A percentile compares a stretch with the other conserved stretches of the same genome.
Conservation (phyloP, 2,113 vertebrate species). For the Microcebus jonahi region DNA sequence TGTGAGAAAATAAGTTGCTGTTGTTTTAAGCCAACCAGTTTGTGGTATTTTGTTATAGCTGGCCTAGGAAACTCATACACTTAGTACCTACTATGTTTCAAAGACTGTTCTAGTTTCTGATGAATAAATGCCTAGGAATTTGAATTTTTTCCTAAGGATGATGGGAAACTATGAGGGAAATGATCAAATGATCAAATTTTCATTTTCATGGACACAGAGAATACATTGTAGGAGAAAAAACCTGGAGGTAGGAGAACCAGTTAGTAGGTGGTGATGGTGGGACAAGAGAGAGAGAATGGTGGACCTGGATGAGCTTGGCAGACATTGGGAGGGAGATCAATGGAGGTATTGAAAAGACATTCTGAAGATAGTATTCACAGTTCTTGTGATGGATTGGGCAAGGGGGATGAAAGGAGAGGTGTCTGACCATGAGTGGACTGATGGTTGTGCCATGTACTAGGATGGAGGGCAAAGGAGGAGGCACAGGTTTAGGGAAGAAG, state of each 20-base stretch:
- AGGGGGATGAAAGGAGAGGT: neutral
- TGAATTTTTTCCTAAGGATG: neutral
- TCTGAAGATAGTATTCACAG: neutral
- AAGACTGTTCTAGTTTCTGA: neutral
- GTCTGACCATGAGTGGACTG: neutral
- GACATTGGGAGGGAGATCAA: neutral
- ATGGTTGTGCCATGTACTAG: neutral
- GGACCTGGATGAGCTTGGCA: neutral
- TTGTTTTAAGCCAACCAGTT: neutral
- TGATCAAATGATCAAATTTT: neutral
- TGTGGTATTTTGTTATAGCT: neutral
- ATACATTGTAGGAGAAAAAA: neutral
- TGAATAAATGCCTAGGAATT: neutral
- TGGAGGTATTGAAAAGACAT: neutral
- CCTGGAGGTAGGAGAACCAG: neutral
- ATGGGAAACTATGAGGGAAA: neutral
- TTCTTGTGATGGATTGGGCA: neutral
- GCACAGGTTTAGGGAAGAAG: neutral
- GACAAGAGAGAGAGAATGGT: neutral
- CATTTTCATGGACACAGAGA: neutral
- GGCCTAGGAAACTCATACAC: neutral
- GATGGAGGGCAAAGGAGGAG: neutral
- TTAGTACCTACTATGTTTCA: neutral
- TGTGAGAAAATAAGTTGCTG: neutral
- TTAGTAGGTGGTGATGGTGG: neutral